Evolutionary conservation across 2,888 invertebrate species (phyloP).

Genomic region (Pegoplata infirma): DNA sequence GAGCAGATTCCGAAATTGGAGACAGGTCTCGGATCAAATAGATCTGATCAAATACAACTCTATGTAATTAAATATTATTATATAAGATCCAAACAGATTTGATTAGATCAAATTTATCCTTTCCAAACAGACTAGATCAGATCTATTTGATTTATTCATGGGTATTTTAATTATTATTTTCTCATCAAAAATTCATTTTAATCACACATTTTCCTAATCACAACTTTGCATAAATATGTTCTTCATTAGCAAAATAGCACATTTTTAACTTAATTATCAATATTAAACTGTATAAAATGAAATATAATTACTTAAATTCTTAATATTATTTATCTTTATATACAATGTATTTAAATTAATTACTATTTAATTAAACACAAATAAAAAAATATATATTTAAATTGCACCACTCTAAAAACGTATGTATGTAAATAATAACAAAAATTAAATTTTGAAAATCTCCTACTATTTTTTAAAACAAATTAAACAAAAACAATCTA

Average conservation of each 20-base stretch:
- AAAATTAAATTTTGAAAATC: constrained; percentile 20
- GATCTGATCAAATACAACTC: no score
- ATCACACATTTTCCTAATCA: not conserved
- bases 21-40: no score
- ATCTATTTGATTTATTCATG: no score
- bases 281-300: not conserved
- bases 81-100: no score
- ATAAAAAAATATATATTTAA: constrained; percentile 10
- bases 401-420: constrained; percentile 41
- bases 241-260: not conserved
- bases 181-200: not conserved
- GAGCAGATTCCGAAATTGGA: no score
- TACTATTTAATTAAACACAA: constrained; percentile 45
- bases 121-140: no score
- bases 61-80: no score
- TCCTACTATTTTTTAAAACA: constrained; percentile 2
- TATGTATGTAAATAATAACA: constrained; percentile 18
- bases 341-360: constrained; percentile 50
- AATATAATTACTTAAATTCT: not conserved
- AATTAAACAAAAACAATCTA: constrained; percentile 12
- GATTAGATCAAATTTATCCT: no score
- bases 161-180: not conserved
- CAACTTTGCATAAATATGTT: not conserved
- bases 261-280: no score
- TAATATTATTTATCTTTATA: constrained; percentile 18